phyloP scores from a whole-genome alignment of 2,113 vertebrate species.

The Bombycilla garrulus region DNA sequence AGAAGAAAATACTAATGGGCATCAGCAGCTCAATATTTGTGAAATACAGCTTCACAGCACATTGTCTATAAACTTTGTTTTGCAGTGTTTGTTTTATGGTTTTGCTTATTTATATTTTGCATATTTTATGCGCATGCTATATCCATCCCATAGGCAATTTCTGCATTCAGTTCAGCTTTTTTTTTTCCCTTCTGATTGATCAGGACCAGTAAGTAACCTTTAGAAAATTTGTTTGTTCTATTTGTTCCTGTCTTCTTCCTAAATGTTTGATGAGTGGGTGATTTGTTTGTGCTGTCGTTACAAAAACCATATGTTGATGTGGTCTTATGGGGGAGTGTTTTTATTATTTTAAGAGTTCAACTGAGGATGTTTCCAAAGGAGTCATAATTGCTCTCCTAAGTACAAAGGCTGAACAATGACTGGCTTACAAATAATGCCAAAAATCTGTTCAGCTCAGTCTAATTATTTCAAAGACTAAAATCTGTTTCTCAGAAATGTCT shows the following conservation, averaged over 20 bases:
- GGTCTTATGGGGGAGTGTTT: conserved; percentile 62
- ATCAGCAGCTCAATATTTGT: not conserved
- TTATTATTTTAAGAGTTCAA: conserved; percentile 70
- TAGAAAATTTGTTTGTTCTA: conserved; percentile 39
- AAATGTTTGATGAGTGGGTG: conserved; percentile 64
- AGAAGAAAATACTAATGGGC: not conserved
- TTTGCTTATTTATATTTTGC: conserved; percentile 29
- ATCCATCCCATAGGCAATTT: not conserved
- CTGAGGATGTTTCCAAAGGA: conserved; percentile 66
- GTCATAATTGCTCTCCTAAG: conserved; percentile 58
- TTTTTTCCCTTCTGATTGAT: not conserved
- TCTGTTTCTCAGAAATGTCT: conserved; percentile 41
- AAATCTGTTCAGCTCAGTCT: conserved; percentile 60
- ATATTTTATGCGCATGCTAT: not conserved
- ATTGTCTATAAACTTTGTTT: not conserved
- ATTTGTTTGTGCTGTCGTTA: conserved; percentile 68
- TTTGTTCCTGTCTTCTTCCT: conserved; percentile 59
- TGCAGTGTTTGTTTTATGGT: not conserved
- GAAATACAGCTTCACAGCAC: not conserved
- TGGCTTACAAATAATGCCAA: conserved; percentile 58
- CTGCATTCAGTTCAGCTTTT: not conserved
- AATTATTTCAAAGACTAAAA: conserved; percentile 60
- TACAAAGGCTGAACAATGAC: conserved; percentile 67
- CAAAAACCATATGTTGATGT: conserved; percentile 58
- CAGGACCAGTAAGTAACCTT: conserved; percentile 39